Evolutionary conservation across 2,888 invertebrate species (phyloP), one percentile per base, ranked within the genome.

Genomic region (Caenorhabditis sp.): DNA sequence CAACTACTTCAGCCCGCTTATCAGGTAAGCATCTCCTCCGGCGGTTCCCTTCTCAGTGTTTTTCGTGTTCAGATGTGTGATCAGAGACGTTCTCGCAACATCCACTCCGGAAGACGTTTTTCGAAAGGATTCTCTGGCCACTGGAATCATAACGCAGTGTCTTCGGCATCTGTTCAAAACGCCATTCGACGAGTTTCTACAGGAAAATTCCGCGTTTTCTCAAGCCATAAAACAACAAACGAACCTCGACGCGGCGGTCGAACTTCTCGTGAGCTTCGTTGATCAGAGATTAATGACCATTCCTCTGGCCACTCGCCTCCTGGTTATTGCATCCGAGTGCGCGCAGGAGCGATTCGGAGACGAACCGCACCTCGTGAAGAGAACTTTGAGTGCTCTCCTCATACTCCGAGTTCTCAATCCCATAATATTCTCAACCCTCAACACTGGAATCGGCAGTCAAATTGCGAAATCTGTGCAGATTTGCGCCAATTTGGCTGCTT

Each of bases 81-180:
- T 75, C 17, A 15, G 17, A 11, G 70, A 78, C 30, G 70, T 62
- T 15, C 43, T 78, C 20, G 30, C 37, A 2, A 56, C 59, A n/a
- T 71, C 79, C 2, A 66, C 74, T 4, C 37, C 74, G 9, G 77
- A 79, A 72, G 77, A 66, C 48, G 72, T 79, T 22, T 73, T 81
- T 17, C 77, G 81, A 17, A 79, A 79, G 37, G 81, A 81, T 35
- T 81, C 81, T 2, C 39, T 81, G 8, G 79, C 77, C 11, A 81
- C 81, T 3, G 73, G 72, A 26, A 55, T 81, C 20, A 56, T 81
- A 2, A 74, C 79, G 4, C 81, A 81, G 58, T 65, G 65, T 24
- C 61, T 81, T 3, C 66, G 79, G 9, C 63, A 72, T 35, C 27
- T 72, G 1, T 70, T 77, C 61, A 77, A 77, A 39, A 72, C 77